Percentiles rank a stretch among this genome's conserved stretches.
phyloP scores from a whole-genome alignment of 2,797 vertebrate species.

The Lepus oiostolus region DNA sequence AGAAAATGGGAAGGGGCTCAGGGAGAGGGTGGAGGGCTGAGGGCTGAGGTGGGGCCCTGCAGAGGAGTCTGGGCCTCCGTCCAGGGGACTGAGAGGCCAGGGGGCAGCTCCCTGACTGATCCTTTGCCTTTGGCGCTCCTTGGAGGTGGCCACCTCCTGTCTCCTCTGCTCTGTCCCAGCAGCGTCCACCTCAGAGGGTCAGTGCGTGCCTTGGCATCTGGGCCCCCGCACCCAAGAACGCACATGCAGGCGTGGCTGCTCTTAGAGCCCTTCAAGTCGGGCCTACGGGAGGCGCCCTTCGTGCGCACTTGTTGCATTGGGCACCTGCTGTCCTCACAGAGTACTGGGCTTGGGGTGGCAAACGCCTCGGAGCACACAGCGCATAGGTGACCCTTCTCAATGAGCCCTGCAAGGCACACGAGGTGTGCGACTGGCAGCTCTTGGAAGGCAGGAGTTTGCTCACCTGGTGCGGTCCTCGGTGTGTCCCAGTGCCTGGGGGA shows the following conservation, averaged over 20 bases:
- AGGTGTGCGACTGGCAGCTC: neutral
- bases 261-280: neutral
- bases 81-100: neutral
- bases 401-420: neutral
- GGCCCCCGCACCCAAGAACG: neutral
- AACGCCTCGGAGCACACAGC: neutral
- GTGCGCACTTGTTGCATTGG: neutral
- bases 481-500: neutral
- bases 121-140: constrained; percentile 16
- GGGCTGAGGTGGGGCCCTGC: neutral
- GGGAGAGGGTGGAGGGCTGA: neutral
- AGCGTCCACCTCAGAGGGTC: neutral
- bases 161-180: neutral
- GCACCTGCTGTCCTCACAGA: neutral
- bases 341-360: neutral
- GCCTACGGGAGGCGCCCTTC: neutral
- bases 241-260: neutral
- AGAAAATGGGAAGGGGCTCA: neutral
- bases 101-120: neutral
- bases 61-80: neutral
- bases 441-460: neutral
- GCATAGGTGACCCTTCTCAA: neutral
- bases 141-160: neutral
- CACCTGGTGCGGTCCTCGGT: neutral
- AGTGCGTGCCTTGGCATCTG: neutral